Conservation (phyloP, 2,797 vertebrate species). For the Galago senegalensis region DNA sequence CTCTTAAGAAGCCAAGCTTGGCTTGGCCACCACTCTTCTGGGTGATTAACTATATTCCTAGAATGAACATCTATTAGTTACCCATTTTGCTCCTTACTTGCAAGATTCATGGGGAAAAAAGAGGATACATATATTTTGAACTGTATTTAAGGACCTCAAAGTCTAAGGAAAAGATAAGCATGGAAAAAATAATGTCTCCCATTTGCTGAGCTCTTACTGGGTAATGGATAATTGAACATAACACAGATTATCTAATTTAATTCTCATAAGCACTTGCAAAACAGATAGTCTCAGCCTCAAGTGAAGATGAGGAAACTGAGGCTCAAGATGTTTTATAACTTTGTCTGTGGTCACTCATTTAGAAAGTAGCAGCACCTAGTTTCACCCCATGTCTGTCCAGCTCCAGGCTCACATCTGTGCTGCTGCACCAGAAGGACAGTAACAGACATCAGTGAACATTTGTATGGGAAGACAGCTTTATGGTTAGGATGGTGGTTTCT, state of each 20-base stretch:
- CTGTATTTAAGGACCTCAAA: neutral
- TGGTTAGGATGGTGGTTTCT: neutral
- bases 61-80: neutral
- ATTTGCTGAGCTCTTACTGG: neutral
- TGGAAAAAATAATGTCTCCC: neutral
- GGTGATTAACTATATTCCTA: neutral
- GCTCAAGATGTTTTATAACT: neutral
- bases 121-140: neutral
- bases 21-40: neutral
- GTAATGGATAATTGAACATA: neutral
- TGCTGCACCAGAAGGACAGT: neutral
- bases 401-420: neutral
- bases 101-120: neutral
- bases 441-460: neutral
- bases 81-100: neutral
- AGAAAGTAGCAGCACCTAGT: neutral
- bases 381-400: neutral
- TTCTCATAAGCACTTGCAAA: neutral
- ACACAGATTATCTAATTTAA: slow-evolving; percentile 2
- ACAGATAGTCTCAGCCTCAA: neutral
- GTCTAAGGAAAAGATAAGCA: neutral
- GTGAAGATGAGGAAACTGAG: neutral
- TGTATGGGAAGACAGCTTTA: neutral
- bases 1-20: neutral
- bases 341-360: neutral